phyloP scores from a whole-genome alignment of 2,113 vertebrate genomes.

The Rhinichthys klamathensis region DNA sequence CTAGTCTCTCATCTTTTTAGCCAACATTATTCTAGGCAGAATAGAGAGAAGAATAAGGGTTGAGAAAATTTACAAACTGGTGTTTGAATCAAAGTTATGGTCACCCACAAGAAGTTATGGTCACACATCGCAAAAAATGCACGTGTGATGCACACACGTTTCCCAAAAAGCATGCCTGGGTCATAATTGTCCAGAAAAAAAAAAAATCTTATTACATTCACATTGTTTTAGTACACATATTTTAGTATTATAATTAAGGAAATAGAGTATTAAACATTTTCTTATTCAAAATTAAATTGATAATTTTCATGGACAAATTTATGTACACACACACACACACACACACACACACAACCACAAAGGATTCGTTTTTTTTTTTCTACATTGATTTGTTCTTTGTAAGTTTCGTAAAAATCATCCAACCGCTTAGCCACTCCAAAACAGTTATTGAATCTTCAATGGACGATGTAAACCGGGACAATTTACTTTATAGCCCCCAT shows the following conservation, averaged over 20 bases:
- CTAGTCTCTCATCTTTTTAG: background rate
- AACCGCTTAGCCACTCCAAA: background rate
- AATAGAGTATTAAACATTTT: background rate
- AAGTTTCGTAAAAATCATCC: background rate
- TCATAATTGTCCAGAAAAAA: background rate
- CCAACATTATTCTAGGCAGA: background rate
- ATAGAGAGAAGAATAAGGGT: background rate
- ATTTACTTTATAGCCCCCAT: slow-evolving; percentile 1
- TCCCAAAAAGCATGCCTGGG: background rate
- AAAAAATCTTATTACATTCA: background rate
- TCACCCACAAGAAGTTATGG: background rate
- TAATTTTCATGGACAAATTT: background rate
- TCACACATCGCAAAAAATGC: background rate
- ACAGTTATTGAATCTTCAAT: background rate
- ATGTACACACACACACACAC: background rate
- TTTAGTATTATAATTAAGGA: too few species aligned
- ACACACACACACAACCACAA: background rate
- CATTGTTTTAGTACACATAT: background rate
- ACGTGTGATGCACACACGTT: background rate
- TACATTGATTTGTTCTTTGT: background rate
- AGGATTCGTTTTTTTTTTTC: background rate
- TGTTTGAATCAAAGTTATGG: background rate
- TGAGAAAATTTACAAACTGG: background rate
- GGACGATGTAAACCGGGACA: background rate
- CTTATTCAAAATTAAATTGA: background rate